Evolutionary conservation across 2,113 vertebrate genomes (phyloP).

Genomic region (Smithornis capensis): DNA sequence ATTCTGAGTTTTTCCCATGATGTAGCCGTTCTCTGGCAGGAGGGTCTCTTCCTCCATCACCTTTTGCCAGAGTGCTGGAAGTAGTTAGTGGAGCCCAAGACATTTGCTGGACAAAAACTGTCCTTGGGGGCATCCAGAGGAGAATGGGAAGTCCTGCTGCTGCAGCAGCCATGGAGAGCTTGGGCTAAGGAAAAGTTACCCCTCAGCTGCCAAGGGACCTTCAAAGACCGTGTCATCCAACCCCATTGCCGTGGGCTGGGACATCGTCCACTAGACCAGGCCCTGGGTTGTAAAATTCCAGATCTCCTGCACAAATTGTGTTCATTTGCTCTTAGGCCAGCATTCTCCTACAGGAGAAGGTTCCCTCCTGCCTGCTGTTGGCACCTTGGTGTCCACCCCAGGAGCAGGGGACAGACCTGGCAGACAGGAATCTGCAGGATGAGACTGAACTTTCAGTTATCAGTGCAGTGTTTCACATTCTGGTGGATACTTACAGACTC

Average conservation of each 20-base stretch:
- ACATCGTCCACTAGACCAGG: background rate
- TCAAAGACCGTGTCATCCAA: background rate
- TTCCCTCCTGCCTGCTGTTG: background rate
- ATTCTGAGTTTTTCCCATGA: background rate
- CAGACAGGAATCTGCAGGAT: background rate
- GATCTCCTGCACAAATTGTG: background rate
- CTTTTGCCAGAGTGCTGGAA: background rate
- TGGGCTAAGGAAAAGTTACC: background rate
- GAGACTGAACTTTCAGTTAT: background rate
- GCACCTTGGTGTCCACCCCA: accelerated
- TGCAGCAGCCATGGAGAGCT: background rate
- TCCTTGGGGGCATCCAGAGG: background rate
- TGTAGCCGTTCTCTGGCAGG: background rate
- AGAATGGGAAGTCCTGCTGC: background rate
- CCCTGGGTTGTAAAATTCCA: background rate
- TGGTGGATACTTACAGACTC: background rate
- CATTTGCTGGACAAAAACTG: background rate
- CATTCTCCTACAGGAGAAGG: background rate
- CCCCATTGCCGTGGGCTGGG: background rate
- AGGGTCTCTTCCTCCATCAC: background rate
- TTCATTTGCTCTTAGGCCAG: background rate
- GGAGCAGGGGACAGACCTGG: accelerated
- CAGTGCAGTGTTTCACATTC: background rate
- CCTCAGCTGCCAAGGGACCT: background rate
- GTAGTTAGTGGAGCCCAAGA: background rate